A percentile compares a stretch with the other conserved stretches of the same genome.
Evolutionary conservation across 2,113 vertebrate genomes (phyloP).

Genomic region (Malurus elegans): DNA sequence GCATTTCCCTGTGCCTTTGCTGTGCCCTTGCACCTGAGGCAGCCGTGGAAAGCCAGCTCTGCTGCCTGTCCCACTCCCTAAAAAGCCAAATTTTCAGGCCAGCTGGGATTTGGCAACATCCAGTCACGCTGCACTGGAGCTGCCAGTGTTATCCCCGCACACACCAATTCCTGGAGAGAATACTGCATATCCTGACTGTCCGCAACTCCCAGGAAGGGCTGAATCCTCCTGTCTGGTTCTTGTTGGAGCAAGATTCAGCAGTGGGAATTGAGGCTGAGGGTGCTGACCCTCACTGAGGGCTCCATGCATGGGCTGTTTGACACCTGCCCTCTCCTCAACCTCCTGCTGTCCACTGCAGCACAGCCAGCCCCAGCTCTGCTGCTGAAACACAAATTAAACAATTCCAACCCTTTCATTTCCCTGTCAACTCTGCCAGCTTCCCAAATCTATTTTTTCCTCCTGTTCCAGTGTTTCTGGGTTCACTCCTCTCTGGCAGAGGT

Average conservation of each 20-base stretch:
- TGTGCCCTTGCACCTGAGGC: background rate
- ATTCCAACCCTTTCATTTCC: background rate
- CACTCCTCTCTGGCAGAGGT: background rate
- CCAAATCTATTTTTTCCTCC: background rate
- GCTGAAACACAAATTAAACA: background rate
- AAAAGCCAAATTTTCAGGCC: background rate
- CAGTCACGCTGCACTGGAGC: accelerated
- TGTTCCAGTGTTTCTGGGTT: background rate
- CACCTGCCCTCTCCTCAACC: background rate
- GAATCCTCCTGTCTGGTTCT: background rate
- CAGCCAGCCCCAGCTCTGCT: background rate
- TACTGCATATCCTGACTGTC: accelerated
- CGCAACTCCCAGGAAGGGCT: background rate
- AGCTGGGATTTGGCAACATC: background rate
- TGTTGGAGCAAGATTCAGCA: background rate
- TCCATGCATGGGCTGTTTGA: background rate
- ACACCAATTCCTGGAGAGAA: accelerated
- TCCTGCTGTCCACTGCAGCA: background rate
- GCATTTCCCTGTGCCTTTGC: background rate
- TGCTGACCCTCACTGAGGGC: background rate
- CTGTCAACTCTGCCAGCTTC: background rate
- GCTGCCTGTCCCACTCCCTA: background rate
- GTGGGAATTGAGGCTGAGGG: background rate
- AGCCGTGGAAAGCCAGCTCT: background rate
- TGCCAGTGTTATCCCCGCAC: background rate